Evolutionary conservation across 2,113 vertebrate genomes (phyloP).

Genomic region (Ovibos moschatus): DNA sequence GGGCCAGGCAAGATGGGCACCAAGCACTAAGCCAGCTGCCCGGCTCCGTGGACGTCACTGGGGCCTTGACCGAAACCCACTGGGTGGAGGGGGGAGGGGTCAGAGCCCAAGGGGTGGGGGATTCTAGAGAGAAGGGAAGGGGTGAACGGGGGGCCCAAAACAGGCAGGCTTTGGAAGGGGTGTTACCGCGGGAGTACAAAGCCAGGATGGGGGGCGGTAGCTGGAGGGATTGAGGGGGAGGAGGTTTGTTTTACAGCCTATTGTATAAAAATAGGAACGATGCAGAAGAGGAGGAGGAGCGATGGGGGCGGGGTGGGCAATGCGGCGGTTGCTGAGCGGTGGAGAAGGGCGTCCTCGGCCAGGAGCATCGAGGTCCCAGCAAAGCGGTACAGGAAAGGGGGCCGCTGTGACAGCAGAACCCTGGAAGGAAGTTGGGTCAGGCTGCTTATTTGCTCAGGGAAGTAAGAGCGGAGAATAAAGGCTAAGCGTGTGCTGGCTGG

Average conservation of each 20-base stretch:
- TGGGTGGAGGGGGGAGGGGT: neutral
- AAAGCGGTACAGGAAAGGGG: neutral
- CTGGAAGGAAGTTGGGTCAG: neutral
- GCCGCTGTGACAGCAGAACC: neutral
- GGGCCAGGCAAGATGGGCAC: neutral
- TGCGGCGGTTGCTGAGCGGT: fast-evolving
- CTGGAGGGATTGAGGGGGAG: neutral
- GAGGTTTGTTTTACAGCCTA: neutral
- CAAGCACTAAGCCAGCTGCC: fast-evolving
- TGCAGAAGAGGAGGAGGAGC: neutral
- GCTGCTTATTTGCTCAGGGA: neutral
- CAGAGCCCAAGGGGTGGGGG: fast-evolving
- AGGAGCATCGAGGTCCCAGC: neutral
- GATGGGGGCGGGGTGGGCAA: fast-evolving
- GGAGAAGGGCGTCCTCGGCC: neutral
- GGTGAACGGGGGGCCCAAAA: fast-evolving
- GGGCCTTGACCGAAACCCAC: neutral
- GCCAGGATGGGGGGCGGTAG: neutral
- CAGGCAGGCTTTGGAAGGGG: neutral
- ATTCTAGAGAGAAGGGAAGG: neutral
- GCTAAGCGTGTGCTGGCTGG: neutral
- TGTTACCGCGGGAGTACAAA: neutral
- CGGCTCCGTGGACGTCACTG: fast-evolving
- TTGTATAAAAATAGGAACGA: conserved; percentile 16
- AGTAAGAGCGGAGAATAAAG: conserved; percentile 7